A percentile compares a stretch with the other conserved stretches of the same genome.
Evolutionary conservation across 2,888 invertebrate species (phyloP).

Genomic region (Conomelus anceps): DNA sequence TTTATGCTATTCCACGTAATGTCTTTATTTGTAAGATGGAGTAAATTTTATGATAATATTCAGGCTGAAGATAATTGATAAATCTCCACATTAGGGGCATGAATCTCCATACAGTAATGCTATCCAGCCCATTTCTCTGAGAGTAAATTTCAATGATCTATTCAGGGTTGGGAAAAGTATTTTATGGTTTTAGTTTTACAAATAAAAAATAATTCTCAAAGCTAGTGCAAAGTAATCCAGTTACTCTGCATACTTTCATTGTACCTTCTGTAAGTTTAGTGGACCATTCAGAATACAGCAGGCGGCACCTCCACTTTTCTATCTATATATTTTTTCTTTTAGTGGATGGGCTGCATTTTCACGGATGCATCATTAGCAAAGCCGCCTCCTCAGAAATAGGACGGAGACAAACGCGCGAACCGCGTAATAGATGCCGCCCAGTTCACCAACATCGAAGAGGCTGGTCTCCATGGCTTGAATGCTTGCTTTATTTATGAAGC

Average conservation of each 20-base stretch:
- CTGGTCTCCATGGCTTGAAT: neutral
- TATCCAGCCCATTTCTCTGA: too few relatives aligned
- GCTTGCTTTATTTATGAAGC: conserved; percentile 8
- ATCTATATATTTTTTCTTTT: neutral
- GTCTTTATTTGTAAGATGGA: too few relatives aligned
- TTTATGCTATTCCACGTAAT: too few relatives aligned
- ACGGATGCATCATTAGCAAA: neutral
- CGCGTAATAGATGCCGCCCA: conserved; percentile 3
- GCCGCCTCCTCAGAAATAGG: neutral
- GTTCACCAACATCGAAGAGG: neutral
- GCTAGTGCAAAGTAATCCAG: too few relatives aligned
- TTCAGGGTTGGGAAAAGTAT: too few relatives aligned
- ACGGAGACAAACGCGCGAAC: neutral
- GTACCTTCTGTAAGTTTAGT: neutral
- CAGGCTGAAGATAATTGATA: too few relatives aligned
- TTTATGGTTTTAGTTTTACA: too few relatives aligned
- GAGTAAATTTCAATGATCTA: too few relatives aligned
- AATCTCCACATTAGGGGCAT: too few relatives aligned
- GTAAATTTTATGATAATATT: too few relatives aligned
- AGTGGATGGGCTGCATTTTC: neutral
- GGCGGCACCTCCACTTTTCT: neutral
- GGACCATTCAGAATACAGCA: neutral
- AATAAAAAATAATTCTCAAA: too few relatives aligned
- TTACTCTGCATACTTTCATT: neutral
- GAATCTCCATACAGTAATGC: too few relatives aligned